Evolutionary conservation across 1,140 invertebrate genomes (phyloP).

Genomic region (Propsilocerus akamusi): DNA sequence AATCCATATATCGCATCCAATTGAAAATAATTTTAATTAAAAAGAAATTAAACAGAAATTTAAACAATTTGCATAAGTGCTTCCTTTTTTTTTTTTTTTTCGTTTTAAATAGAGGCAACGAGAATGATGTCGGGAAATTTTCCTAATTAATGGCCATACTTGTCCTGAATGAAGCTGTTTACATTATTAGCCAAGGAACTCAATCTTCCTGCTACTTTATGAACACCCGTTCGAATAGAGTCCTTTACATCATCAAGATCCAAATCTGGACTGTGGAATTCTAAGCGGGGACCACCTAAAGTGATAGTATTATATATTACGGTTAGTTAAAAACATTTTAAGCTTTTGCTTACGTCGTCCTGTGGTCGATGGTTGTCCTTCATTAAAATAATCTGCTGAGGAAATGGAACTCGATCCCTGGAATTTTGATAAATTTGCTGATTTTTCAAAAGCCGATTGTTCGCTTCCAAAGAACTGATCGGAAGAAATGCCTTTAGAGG

Average conservation of each 20-base stretch:
- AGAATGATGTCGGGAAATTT: no score
- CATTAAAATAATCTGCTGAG: conserved; percentile 87
- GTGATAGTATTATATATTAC: neutral
- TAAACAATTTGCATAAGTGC: no score
- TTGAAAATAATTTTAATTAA: no score
- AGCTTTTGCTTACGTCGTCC: no score
- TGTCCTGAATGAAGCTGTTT: conserved; percentile 76
- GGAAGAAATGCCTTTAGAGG: conserved; percentile 93
- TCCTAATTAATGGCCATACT: conserved; percentile 36
- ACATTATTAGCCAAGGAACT: conserved; percentile 88
- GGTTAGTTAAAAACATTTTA: no score
- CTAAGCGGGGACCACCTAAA: neutral
- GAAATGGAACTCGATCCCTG: conserved; percentile 87
- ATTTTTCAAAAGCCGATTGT: conserved; percentile 18
- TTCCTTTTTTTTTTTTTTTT: no score
- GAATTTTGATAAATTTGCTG: conserved; percentile 35
- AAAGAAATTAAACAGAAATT: no score
- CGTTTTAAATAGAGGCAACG: no score
- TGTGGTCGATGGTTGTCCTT: conserved; percentile 21
- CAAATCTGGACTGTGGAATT: conserved; percentile 20
- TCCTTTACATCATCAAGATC: conserved; percentile 91
- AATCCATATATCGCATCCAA: no score
- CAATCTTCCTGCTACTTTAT: conserved; percentile 85
- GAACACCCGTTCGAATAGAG: conserved; percentile 87
- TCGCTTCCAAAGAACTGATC: conserved; percentile 83